Base-by-base conservation (phyloP, 2,888 invertebrate species). In the Apeira syringaria region DNA sequence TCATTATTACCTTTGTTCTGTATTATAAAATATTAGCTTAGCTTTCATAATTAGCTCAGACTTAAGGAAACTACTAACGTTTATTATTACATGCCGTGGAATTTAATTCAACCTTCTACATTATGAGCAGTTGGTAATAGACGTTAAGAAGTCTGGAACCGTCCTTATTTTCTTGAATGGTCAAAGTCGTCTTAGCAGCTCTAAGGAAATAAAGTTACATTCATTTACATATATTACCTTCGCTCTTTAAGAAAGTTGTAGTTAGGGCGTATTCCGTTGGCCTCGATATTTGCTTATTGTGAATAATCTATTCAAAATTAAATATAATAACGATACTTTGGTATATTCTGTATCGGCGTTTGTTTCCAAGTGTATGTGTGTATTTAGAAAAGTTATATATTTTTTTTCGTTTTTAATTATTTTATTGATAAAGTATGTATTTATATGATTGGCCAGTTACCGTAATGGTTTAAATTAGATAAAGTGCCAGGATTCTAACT, bases 191-290 rank as follows among this genome's bases (percentile, higher is more conserved):
- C 57, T 53, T 76, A 77, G 82, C 75, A 71, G 77, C 78, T 73
- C 65, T 62, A 59, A 68, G 73, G 72, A 79, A 79, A 80, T 82
- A 78, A 84, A 86, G 80, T 86, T 80, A 74, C 65, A 68, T 64
- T 77, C 65, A 82, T 86, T 85, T 82, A 66, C 82, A 83, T 86
- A 83, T 43, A 83, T 83, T 84, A 83, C 80, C 75, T 80, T 74
- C 64, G 69, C 70, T 76, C 70, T 68, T 61, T 50, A 72, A 73
- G 71, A 73, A 78, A 80, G 69, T 79, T 74, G 54, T 59, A 45
- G 46, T 47, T 32, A 40, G 48, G 48, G 64, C 45, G 12, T 56
- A 49, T 64, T 72, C 63, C 56, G 34, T 74, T 67, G 53, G 2
- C 1, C 8, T 15, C 29, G 15, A n/a, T n/a, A n/a, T n/a, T n/a